Base-by-base conservation (phyloP, 2,888 invertebrate genomes). In the Leptura quadrifasciata region DNA sequence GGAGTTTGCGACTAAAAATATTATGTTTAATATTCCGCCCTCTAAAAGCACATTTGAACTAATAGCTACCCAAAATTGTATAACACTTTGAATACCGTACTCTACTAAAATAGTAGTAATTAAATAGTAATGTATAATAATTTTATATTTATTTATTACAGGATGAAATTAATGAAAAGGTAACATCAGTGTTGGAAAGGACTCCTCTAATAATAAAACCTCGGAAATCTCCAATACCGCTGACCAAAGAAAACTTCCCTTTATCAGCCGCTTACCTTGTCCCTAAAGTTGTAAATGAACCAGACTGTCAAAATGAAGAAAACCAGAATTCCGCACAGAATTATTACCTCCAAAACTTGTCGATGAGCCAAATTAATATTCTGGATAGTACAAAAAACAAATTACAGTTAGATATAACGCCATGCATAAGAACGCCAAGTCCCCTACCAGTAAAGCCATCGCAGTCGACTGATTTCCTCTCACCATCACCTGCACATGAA, bases 191-290 rank as follows among this genome's bases (percentile, higher is more conserved):
- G 0, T 89, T 96, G 57, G 91, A 92, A 27, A 92, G 94, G 80
- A 95, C 95, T 0, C 97, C 97, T 0, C 89, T 96, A 1, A 92
- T 93, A 78, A 91, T 94, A 77, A 91, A 92, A 81, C 92, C 93
- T 1, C 91, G 92, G 75, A 93, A 93, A 89, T 91, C 92, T 12
- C 94, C 94, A 58, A 90, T 92, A 61, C 79, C 83, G 84, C 88
- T 94, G 3, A 91, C 91, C 55, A 78, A 78, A 74, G 83, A 83
- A 61, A 83, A 84, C 75, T 20, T 71, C 0, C n/a, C 61, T 24
- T 17, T 61, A 20, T 17, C 54, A 12, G 12, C 61, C 1, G 8
- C 21, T 1, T 2, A 18, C 0, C 47, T 15, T 12, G n/a, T 75
- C 57, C 61, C 75, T 17, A 58, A 75, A 17, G 35, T 74, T 8